Conservation (phyloP, 2,888 invertebrate species). For the Blastobasis adustella region DNA sequence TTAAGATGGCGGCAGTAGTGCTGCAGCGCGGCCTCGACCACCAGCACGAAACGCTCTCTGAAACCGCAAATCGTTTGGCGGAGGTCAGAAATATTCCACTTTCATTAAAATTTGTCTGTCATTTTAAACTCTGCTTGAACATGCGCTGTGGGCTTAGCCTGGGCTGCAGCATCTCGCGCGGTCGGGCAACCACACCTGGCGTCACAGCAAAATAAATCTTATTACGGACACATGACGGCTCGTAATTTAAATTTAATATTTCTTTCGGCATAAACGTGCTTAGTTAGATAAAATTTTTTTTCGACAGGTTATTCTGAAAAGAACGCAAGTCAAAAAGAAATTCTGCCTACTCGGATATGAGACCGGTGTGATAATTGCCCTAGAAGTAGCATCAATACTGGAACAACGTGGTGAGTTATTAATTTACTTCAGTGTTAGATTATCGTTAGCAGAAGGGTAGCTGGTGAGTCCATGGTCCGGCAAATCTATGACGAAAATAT, state of each 20-base stretch:
- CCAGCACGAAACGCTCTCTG: constrained; percentile 25
- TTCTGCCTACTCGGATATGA: constrained; percentile 47
- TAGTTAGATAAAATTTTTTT: not conserved
- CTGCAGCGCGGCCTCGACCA: constrained; percentile 35
- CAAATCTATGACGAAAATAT: not conserved
- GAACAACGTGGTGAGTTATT: constrained; percentile 33
- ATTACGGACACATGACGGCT: not conserved
- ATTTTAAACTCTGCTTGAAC: no score
- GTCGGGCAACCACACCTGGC: no score
- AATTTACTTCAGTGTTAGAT: not conserved
- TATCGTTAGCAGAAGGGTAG: not conserved
- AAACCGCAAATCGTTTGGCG: constrained; percentile 32
- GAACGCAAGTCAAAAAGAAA: constrained; percentile 18
- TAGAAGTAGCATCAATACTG: constrained; percentile 45
- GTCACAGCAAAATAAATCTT: not conserved
- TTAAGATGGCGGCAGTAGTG: constrained; percentile 33
- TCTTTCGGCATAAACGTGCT: not conserved
- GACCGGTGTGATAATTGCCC: constrained; percentile 32
- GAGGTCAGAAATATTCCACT: constrained; percentile 19
- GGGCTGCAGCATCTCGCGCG: no score
- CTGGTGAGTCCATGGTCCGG: not conserved
- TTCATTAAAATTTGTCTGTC: no score
- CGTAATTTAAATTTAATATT: no score
- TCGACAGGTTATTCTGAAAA: constrained; percentile 21
- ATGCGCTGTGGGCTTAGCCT: no score